Evolutionary conservation across 2,797 vertebrate genomes (phyloP), one percentile per base, ranked within the genome.

Genomic region (Schizothorax lantsangensis): DNA sequence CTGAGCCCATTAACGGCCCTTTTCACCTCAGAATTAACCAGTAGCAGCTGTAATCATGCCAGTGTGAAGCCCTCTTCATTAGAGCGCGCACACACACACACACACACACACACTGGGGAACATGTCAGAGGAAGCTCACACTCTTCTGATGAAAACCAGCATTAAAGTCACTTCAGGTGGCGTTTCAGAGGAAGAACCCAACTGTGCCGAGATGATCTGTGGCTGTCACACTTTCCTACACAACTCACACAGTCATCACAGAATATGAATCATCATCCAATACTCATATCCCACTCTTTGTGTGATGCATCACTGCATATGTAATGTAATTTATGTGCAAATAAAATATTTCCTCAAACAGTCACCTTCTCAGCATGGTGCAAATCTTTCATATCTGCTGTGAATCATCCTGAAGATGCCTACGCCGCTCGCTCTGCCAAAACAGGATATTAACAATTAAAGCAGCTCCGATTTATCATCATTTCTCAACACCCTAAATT

Each of bases 1-100:
- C 93, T 93, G 93, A 94, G 93, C 93, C 92, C 92, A 94, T 95
- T 95, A 96, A 92, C 91, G 91, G 86, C 87, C 62, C 1, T 87
- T 88, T 89, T 89, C 94, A 93, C 94, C 94, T 94, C 91, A 75
- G 88, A 92, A 88, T 88, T 88, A 93, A 92, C 90, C 85, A 87
- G 92, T 91, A 87, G 91, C 93, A 91, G 89, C 85, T 86, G 89
- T 87, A 91, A 90, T 89, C 90, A 91, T 52, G 85, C 82, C 85
- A 87, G 87, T 83, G 88, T 90, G 85, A 87, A 89, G 89, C 82
- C 84, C 90, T 89, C 88, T 90, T 89, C 79, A 87, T 89, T 89
- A 88, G 77, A 75, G 71, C 62, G 0, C n/a, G 0, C 33, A 3
- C 68, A 7, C 49, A 23, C 47, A 30, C 84, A 9, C 33, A 43